Conservation (phyloP, 2,113 vertebrate genomes). For the Hippocampus mohnikei region DNA sequence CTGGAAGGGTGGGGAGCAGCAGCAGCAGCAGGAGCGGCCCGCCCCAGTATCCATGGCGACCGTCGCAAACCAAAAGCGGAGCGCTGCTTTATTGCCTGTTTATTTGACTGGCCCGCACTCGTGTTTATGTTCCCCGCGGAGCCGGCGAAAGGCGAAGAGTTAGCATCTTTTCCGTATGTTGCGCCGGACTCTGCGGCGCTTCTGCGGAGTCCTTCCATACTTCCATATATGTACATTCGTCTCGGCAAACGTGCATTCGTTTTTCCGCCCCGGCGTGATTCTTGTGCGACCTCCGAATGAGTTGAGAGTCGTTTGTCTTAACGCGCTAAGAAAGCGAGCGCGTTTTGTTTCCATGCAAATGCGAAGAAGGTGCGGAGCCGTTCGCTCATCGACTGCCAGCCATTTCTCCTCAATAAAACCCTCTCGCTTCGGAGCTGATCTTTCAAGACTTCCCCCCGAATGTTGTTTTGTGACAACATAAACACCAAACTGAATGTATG, state of each 20-base stretch:
- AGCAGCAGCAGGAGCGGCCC: constrained; percentile 27
- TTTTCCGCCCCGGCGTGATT: constrained; percentile 1
- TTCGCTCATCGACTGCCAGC: not conserved
- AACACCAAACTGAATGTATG: too few species aligned
- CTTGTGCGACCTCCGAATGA: not conserved
- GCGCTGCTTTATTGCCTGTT: constrained; percentile 47
- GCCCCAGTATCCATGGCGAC: constrained; percentile 52
- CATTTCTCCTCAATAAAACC: not conserved
- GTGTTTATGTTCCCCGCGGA: constrained; percentile 33
- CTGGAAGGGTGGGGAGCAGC: constrained; percentile 8
- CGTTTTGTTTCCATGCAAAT: not conserved
- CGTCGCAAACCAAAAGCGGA: constrained; percentile 38
- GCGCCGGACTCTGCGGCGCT: not conserved
- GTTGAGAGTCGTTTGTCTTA: not conserved
- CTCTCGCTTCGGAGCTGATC: too few species aligned
- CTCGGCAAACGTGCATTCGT: not conserved
- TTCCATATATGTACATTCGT: not conserved
- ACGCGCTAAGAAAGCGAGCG: not conserved
- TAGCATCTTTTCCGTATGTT: constrained; percentile 18
- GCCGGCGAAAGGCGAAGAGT: constrained; percentile 19
- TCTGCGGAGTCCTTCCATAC: too few species aligned
- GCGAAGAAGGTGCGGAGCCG: too few species aligned
- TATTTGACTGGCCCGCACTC: constrained; percentile 38
- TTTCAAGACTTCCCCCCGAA: too few species aligned
- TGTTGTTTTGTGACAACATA: too few species aligned